Evolutionary conservation across 2,113 vertebrate species (phyloP).

Genomic region (Lepus europaeus): DNA sequence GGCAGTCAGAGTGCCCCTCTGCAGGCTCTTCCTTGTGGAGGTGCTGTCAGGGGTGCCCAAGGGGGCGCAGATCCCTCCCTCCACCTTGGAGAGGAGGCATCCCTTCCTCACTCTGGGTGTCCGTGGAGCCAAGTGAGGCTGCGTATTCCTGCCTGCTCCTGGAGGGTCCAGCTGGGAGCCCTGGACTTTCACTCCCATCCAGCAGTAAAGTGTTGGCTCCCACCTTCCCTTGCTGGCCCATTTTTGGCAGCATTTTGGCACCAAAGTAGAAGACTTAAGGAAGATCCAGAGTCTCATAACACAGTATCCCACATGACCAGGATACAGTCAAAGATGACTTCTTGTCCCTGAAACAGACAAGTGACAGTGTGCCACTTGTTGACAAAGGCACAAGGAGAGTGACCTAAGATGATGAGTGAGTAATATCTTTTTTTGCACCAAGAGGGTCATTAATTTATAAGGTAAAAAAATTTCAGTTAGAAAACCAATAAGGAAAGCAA

Average conservation of each 20-base stretch:
- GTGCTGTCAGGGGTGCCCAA: neutral
- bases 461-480: conserved; percentile 60
- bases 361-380: neutral
- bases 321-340: neutral
- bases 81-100: neutral
- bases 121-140: neutral
- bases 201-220: neutral
- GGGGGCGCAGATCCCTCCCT: no score
- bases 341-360: neutral
- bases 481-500: conserved; percentile 71
- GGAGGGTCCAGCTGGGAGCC: neutral
- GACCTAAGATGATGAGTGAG: conserved; percentile 14
- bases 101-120: neutral
- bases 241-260: neutral
- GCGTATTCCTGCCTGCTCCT: neutral
- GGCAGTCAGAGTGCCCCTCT: neutral
- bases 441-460: conserved; percentile 53
- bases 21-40: neutral
- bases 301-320: neutral
- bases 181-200: neutral
- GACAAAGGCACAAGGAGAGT: neutral
- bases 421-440: conserved; percentile 10
- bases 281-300: neutral
- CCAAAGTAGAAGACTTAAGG: neutral
- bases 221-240: neutral